Evolutionary conservation across 2,797 vertebrate species (phyloP).

Genomic region (Sarcoramphus papa): DNA sequence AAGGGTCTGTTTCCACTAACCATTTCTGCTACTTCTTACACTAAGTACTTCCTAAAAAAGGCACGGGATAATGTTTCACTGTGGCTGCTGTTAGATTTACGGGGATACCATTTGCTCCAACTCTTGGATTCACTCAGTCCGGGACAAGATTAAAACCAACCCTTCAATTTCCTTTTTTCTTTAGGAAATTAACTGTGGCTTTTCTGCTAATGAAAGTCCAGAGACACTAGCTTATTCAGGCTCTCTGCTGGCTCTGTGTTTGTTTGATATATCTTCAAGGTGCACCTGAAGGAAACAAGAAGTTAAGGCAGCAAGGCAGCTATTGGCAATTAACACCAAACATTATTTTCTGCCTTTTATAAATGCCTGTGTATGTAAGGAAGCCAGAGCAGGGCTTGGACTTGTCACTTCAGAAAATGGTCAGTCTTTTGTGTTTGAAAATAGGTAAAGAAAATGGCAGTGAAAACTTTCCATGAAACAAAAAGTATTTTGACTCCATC

Average conservation of each 20-base stretch:
- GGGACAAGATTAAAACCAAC: constrained; percentile 41
- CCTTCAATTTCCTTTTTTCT: constrained; percentile 30
- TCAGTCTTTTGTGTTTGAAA: not conserved
- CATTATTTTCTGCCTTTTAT: not conserved
- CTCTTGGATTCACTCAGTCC: constrained; percentile 52
- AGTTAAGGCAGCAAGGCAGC: not conserved
- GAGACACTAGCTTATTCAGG: constrained; percentile 6
- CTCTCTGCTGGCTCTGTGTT: not conserved
- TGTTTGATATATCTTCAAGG: constrained; percentile 28
- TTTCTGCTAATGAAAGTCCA: constrained; percentile 58
- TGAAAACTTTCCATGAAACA: not conserved
- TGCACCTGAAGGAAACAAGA: constrained; percentile 49
- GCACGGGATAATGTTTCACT: constrained; percentile 47
- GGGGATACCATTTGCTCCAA: constrained; percentile 29
- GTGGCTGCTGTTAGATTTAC: constrained; percentile 60
- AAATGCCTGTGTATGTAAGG: not conserved
- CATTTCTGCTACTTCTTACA: constrained; percentile 62
- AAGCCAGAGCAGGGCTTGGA: not conserved
- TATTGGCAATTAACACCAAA: not conserved
- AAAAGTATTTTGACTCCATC: not conserved
- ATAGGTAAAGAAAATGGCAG: not conserved
- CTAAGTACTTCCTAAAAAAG: constrained; percentile 63
- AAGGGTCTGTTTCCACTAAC: constrained; percentile 61
- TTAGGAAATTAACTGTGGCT: constrained; percentile 63
- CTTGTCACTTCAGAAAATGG: not conserved